These are phyloP conservation scores for Xestia rhomboidea DNA, from an alignment of 2,888 invertebrate species.

Conservation along the genomic window DNA sequence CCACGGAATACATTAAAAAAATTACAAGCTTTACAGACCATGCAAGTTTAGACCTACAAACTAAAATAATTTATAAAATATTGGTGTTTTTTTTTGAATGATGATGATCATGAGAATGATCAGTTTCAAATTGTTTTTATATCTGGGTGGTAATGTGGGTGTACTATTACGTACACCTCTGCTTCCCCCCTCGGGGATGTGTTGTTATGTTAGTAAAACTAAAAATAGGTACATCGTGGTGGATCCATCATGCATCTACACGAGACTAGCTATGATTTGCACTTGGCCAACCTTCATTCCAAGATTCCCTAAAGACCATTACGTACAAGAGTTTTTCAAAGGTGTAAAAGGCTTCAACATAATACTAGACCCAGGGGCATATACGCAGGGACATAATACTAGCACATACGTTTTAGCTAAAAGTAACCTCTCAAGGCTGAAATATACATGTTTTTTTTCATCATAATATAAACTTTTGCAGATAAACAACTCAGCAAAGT, in stretches of 20 bases:
- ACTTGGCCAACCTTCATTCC: not conserved
- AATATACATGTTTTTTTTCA: not conserved
- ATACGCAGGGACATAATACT: not conserved
- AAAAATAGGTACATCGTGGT: not conserved
- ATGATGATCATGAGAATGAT: too few relatives aligned
- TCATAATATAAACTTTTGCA: not conserved
- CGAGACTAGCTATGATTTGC: not conserved
- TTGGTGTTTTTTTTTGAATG: too few relatives aligned
- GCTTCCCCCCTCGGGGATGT: not conserved
- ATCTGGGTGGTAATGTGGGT: too few relatives aligned
- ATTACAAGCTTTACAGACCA: too few relatives aligned
- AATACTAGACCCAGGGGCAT: conserved; percentile 35
- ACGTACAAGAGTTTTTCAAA: conserved; percentile 15
- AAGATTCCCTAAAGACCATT: conserved; percentile 15
- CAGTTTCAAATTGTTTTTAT: too few relatives aligned
- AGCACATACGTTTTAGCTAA: conserved; percentile 8
- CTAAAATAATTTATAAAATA: too few relatives aligned
- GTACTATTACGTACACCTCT: not conserved
- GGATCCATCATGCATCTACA: not conserved
- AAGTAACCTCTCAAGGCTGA: conserved; percentile 12
- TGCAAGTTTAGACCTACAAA: too few relatives aligned
- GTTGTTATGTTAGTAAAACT: not conserved
- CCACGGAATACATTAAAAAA: too few relatives aligned
- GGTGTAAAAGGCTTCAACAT: conserved; percentile 42
- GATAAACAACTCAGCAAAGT: not conserved